A percentile compares a stretch with the other conserved stretches of the same genome.
These are phyloP conservation scores for Nylanderia fulva DNA, from an alignment of 1,140 invertebrate species.

Conservation along the genomic window DNA sequence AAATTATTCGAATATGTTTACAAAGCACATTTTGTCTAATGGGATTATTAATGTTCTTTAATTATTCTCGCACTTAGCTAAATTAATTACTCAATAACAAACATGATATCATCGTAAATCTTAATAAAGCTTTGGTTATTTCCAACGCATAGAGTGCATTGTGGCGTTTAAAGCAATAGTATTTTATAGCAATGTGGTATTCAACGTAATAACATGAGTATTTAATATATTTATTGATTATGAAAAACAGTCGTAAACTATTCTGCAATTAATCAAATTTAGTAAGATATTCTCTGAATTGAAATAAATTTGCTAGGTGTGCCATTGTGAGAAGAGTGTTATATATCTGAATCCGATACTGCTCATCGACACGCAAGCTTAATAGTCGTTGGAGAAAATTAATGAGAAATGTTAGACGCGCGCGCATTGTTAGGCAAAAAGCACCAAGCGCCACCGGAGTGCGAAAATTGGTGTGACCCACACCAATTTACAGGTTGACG, in stretches of 20 bases:
- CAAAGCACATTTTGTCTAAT: neutral
- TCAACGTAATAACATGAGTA: neutral
- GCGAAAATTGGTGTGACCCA: neutral
- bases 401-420: neutral
- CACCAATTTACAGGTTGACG: slow-evolving; percentile 1
- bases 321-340: neutral
- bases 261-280: neutral
- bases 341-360: neutral
- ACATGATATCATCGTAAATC: neutral
- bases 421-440: neutral
- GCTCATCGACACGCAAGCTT: neutral
- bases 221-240: neutral
- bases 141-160: neutral
- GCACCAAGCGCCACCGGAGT: neutral
- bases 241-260: neutral
- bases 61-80: neutral
- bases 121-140: neutral
- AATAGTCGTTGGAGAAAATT: neutral
- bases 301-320: neutral
- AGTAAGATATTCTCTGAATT: no score
- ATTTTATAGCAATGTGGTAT: neutral
- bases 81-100: neutral
- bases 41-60: slow-evolving; percentile 6
- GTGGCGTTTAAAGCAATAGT: neutral
- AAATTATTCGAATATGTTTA: slow-evolving; percentile 13